These are phyloP conservation scores for Argopecten irradians DNA, from an alignment of 1,140 invertebrate species.

Conservation along the genomic window DNA sequence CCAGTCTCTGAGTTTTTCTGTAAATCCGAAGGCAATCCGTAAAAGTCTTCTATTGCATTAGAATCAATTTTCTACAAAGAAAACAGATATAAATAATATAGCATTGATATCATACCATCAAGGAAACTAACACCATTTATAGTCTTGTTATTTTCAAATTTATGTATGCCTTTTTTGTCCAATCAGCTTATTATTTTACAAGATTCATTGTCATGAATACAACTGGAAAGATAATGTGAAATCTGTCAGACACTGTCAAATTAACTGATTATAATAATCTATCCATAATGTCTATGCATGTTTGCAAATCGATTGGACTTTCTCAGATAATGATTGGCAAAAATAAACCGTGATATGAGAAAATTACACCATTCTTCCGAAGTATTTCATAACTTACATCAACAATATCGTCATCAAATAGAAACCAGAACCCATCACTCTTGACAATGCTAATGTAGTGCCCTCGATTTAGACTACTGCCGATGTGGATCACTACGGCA, in stretches of 20 bases:
- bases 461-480: conserved; percentile 98
- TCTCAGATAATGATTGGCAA: background rate
- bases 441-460: conserved; percentile 99
- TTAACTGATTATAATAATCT: background rate
- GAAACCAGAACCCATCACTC: conserved; percentile 98
- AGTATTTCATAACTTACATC: conserved; percentile 86
- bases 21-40: conserved; percentile 97
- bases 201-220: too few species aligned
- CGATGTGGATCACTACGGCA: conserved; percentile 99
- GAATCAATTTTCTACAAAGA: conserved; percentile 96
- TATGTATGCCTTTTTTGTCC: too few species aligned
- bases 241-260: too few species aligned
- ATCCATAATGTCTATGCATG: background rate
- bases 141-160: background rate
- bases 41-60: conserved; percentile 99
- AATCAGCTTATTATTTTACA: too few species aligned
- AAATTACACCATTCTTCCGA: too few species aligned
- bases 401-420: conserved; percentile 99
- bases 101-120: background rate
- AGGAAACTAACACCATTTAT: background rate
- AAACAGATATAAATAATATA: conserved; percentile 51
- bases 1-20: conserved; percentile 98
- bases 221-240: too few species aligned
- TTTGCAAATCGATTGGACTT: background rate
- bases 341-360: background rate